These are phyloP conservation scores for Rhombomys opimus DNA, from an alignment of 2,113 vertebrate genomes.

Conservation along the genomic window DNA sequence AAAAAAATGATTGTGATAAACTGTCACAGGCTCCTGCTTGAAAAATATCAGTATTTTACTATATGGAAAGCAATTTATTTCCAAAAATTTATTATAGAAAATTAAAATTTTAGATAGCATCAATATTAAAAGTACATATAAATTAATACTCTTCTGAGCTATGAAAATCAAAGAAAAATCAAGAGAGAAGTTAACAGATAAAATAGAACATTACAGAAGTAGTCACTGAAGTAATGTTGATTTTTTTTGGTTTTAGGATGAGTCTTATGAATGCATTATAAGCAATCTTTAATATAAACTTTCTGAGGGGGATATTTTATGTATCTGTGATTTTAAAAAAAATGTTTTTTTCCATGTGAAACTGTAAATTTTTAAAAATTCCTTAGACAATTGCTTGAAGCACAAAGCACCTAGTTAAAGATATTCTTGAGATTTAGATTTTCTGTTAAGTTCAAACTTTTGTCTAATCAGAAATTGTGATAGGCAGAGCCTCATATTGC, in stretches of 20 bases:
- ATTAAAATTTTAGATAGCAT: background rate
- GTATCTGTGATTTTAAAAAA: background rate
- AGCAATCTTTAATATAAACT: constrained; percentile 10
- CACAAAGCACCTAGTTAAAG: background rate
- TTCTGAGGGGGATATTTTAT: background rate
- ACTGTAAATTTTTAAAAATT: background rate
- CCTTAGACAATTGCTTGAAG: background rate
- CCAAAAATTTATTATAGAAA: background rate
- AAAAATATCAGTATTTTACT: background rate
- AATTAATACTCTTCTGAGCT: background rate
- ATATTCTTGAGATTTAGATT: constrained; percentile 5
- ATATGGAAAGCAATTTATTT: constrained; percentile 2
- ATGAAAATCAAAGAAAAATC: constrained; percentile 41
- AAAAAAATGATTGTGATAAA: background rate
- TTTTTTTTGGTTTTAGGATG: background rate
- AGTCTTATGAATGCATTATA: background rate
- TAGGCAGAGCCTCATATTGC: background rate
- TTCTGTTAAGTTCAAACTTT: background rate
- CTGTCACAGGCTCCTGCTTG: background rate
- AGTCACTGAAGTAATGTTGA: background rate
- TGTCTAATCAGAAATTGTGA: constrained; percentile 40
- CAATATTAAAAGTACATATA: background rate
- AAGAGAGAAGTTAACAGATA: background rate
- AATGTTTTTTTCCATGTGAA: background rate
- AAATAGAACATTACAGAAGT: background rate